Percentiles rank a stretch among this genome's conserved stretches.
phyloP scores from a whole-genome alignment of 2,888 invertebrate genomes.

The Platycnemis pennipes region DNA sequence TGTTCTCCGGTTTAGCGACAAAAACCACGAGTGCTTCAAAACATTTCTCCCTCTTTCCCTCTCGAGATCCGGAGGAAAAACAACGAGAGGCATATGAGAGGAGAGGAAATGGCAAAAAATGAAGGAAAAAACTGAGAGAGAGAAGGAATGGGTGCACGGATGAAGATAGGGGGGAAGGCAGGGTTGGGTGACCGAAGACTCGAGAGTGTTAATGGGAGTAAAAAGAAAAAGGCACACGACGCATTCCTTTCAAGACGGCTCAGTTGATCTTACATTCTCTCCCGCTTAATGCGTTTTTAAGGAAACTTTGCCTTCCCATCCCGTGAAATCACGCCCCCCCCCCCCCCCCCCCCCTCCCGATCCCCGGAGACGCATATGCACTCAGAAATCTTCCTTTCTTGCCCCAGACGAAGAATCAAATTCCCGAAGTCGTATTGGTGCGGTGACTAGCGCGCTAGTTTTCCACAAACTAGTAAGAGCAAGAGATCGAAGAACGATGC shows the following conservation, averaged over 20 bases:
- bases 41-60: not conserved
- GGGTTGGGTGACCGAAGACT: too few species aligned
- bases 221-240: not conserved
- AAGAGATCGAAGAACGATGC: not conserved
- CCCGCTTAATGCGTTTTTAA: constrained; percentile 10
- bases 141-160: too few species aligned
- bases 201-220: too few species aligned
- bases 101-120: not conserved
- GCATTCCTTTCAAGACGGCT: not conserved
- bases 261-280: not conserved
- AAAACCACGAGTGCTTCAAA: not conserved
- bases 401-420: not conserved
- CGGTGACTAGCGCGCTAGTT: not conserved
- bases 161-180: too few species aligned
- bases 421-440: not conserved
- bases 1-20: not conserved
- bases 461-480: not conserved
- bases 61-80: not conserved
- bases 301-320: not conserved
- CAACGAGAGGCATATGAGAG: not conserved
- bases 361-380: not conserved
- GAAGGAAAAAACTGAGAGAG: not conserved
- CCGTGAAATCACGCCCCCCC: not conserved
- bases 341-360: too few species aligned
- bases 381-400: not conserved